Base-by-base conservation (phyloP, 2,797 vertebrate genomes). In the Tokudaia tokunoshimensis region DNA sequence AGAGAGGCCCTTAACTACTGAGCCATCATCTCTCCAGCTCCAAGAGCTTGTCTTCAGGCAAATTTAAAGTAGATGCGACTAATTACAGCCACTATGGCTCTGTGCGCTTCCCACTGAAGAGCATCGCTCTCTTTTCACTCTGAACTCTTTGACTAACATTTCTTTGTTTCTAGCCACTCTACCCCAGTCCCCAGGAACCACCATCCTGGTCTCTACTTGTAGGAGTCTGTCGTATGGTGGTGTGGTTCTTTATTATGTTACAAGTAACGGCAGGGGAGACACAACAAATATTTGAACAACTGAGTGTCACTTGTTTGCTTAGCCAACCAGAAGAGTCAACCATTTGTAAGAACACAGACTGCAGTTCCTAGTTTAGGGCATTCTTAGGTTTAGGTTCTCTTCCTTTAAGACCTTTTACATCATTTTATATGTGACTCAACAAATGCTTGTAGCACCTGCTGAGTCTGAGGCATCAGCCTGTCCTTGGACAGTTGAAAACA, bases 271-370 rank as follows among this genome's bases (percentile, higher is more conserved):
- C 12, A 1, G 17, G 59, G 37, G 47, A 50, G 37, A 91, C 8
- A 34, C 37, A 67, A 59, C 82, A 97, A 82, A 80, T 94, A 74
- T 91, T 85, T 95, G 74, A 89, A 82, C 74, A 92, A 79, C 67
- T 6, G 78, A 94, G 74, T 72, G 55, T 44, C 75, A 17, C 65
- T 81, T 88, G 63, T 90, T 83, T 94, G 50, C 14, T 52, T 84
- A 75, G 41, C 76, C 50, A 92, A 50, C 91, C n/a, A 41, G 59
- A 65, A 63, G 63, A 86, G 72, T 37, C 81, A 92, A n/a, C 81
- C 34, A 55, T 81, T 88, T 67, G 44, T 44, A 13, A 55, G 82
- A 96, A 82, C 41, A 52, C 70, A 17, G 65, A 34, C 24, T 34
- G 4, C 14, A 1, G 61, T 65, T 92, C 84, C 41, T 76, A 86